Percentiles rank a stretch among this genome's conserved stretches.
Evolutionary conservation across 1,140 invertebrate genomes (phyloP).

Genomic region (Meloidogyne floridensis): DNA sequence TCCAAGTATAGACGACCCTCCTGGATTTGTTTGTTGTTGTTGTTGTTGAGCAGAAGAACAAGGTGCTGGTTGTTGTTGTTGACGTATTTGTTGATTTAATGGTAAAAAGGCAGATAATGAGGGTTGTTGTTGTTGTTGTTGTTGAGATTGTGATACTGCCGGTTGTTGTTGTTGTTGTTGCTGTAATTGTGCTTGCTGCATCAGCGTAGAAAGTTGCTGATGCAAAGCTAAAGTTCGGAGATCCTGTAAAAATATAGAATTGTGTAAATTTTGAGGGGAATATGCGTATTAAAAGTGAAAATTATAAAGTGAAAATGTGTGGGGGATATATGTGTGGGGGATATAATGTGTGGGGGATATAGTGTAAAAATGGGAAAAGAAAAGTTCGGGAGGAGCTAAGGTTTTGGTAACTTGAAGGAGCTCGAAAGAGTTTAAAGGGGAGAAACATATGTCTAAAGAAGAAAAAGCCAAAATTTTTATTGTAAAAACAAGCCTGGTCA

Average conservation of each 20-base stretch:
- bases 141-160: constrained; percentile 4
- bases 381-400: too few species aligned
- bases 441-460: too few species aligned
- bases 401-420: too few species aligned
- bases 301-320: too few species aligned
- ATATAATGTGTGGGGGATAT: too few species aligned
- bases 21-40: not conserved
- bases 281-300: too few species aligned
- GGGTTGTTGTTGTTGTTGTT: not conserved
- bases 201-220: constrained; percentile 31
- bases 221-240: constrained; percentile 34
- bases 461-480: too few species aligned
- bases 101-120: not conserved
- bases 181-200: constrained; percentile 30
- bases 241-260: constrained; percentile 15
- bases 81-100: not conserved
- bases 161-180: constrained; percentile 13
- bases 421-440: too few species aligned
- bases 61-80: not conserved
- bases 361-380: too few species aligned
- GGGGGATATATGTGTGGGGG: too few species aligned
- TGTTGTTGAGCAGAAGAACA: constrained; percentile 2
- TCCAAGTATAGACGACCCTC: constrained; percentile 14
- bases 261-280: not conserved
- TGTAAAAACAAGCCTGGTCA: too few species aligned